Base-by-base conservation (phyloP, 2,888 invertebrate species). In the Troilus luridus region DNA sequence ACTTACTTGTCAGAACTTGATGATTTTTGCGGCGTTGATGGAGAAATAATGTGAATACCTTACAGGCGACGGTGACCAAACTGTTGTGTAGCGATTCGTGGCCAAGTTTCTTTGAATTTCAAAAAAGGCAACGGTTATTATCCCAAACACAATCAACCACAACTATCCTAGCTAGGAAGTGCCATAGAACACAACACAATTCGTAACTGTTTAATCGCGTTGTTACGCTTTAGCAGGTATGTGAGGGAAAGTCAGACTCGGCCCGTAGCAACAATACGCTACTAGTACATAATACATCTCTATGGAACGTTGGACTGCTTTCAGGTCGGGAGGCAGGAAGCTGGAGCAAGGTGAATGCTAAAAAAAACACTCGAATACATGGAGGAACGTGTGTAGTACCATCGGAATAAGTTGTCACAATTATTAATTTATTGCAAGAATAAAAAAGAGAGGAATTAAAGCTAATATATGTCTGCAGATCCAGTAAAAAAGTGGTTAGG, bases 161-260 rank as follows among this genome's bases (percentile, higher is more conserved):
- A 41, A 77, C 72, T 41, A 21, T 77, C 41, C 27, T 17, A 24
- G 17, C 10, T 2, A 77, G 72, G 12, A 12, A 41, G 72, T 17
- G 12, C 17, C 17, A 27, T 17, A 77, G 17, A 77, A 41, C 27
- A 77, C 41, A 77, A 41, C 27, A 41, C 27, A 17, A 12, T 67
- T 14, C 67, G 24, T 67, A 67, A 67, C 67, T 67, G 67, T 67
- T 67, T 67, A 67, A 67, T 67, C 67, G 24, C 67, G 14, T 27
- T 77, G 72, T 77, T 77, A 77, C 72, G 72, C 72, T 77, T 77
- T 17, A 77, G 72, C 41, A 41, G 41, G 72, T 77, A 77, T 77
- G 72, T 77, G 72, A 77, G 72, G 27, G 72, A 77, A 77, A 77
- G 41, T 77, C 72, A 77, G 41, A 19, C 9, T 27, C 41, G 41